Base-by-base conservation (phyloP, 1,140 invertebrate species). In the Sycobia sp. region DNA sequence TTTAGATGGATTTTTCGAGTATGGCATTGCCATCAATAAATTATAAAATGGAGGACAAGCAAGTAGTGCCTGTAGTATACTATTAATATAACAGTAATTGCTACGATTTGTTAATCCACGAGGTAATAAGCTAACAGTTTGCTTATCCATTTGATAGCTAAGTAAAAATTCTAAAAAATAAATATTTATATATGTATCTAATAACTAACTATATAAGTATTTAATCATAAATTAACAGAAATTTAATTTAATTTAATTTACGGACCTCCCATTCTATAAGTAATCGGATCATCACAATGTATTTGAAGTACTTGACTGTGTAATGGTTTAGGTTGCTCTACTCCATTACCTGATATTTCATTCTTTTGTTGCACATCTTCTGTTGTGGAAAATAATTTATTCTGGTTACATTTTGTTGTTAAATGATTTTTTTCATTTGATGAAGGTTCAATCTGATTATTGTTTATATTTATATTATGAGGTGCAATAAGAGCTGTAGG, bases 61-160 rank as follows among this genome's bases (percentile, higher is more conserved):
- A 0, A 97, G 82, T 50, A 97, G 81, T 0, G 95, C 94, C 83
- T 95, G 93, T 34, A 95, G 80, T 60, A 92, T 93, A 27, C 95
- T 93, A 82, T 98, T 97, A 25, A 96, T 93, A 73, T 97, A 98
- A 81, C 95, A 98, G 82, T 94, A 97, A 84, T 97, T 97, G 49
- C 91, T 93, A 53, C 90, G 87, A 46, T 65, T 65, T 47, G 63
- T 65, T 27, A 98, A 84, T 10, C 95, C 95, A 55, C 94, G 86
- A 0, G 94, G 95, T 71, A 91, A 84, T 16, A 96, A 77, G 56
- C 88, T 87, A 14, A 92, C 85, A 1, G 88, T 84, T 54, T 87
- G 84, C 75, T 91, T 88, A 70, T 93, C 90, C 69, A 92, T 84
- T 69, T 87, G 85, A 73, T 92, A 90, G 67, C 84, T 87, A 0